A percentile compares a stretch with the other conserved stretches of the same genome.
Evolutionary conservation across 2,797 vertebrate species (phyloP).

Genomic region (Adelosebastes latens): DNA sequence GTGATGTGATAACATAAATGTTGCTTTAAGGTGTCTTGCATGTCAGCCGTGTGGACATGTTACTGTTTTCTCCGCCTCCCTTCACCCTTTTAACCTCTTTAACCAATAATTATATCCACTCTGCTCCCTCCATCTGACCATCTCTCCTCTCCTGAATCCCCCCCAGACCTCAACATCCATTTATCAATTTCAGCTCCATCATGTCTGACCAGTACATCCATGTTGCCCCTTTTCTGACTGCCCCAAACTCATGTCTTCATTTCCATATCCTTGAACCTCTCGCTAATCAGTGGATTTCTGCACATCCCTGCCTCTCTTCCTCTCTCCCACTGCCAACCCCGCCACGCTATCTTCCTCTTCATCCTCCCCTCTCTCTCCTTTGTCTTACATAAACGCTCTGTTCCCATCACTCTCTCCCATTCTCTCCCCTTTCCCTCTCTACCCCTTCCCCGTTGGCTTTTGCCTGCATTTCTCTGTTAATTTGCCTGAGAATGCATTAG

Average conservation of each 20-base stretch:
- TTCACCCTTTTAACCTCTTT: slow-evolving; percentile 60
- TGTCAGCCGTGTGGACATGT: slow-evolving; percentile 13
- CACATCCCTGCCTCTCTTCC: slow-evolving; percentile 27
- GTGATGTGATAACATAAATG: slow-evolving; percentile 34
- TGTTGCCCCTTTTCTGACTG: slow-evolving; percentile 49
- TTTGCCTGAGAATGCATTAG: slow-evolving; percentile 92
- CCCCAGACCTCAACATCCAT: slow-evolving; percentile 53
- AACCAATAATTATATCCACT: slow-evolving; percentile 68
- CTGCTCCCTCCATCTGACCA: slow-evolving; percentile 38
- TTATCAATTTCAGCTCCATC: slow-evolving; percentile 75
- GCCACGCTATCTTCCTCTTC: slow-evolving; percentile 31
- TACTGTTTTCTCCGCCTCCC: slow-evolving; percentile 21
- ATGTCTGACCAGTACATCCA: slow-evolving; percentile 55
- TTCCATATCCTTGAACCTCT: slow-evolving; percentile 59
- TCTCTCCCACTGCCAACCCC: slow-evolving; percentile 25
- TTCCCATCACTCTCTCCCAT: slow-evolving; percentile 46
- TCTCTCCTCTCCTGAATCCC: slow-evolving; percentile 31
- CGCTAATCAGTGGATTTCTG: slow-evolving; percentile 54
- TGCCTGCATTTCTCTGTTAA: slow-evolving; percentile 85
- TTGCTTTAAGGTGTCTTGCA: slow-evolving; percentile 34
- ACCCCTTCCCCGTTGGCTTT: slow-evolving; percentile 74
- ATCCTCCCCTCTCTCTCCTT: slow-evolving; percentile 50
- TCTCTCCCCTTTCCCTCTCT: slow-evolving; percentile 52
- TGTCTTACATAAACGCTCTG: slow-evolving; percentile 65
- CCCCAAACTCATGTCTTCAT: slow-evolving; percentile 46